Evolutionary conservation across 1,140 invertebrate species (phyloP), one percentile per base, ranked within the genome.

Genomic region (Polypedilum vanderplanki): DNA sequence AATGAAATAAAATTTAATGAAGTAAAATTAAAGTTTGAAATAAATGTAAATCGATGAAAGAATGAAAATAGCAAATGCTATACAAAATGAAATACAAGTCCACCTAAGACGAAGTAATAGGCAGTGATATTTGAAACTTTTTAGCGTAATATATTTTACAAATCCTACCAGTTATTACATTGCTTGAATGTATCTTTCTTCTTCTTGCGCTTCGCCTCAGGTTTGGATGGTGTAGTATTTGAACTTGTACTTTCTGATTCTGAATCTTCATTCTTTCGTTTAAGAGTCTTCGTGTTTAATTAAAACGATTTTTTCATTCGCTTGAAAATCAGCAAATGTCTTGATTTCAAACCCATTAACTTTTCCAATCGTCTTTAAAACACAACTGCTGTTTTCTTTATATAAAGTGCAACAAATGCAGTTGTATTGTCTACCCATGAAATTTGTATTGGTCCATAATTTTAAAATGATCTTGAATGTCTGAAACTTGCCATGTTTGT

Each of bases 391-490:
- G 73, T 76, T 76, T 67, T 76, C 76, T 12, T 41, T 22, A 18
- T 75, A n/a, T 74, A 24, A 0, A 76, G 41, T 3, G 46, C n/a
- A 22, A 75, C 65, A 24, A 64, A 74, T 7, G 73, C 57, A 12
- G 24, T 73, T 17, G 46, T 77, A 81, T 83, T 80, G 84, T 75
- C 33, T 9, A 76, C 40, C 87, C 86, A 80, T 83, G 86, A 33
- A 1, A 76, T 73, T 17, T 41, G 67, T 41, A 76, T 20, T 4
- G 73, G 87, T 83, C 77, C 75, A 46, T 73, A 76, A 15, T 74
- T 74, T 85, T 88, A 79, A 95, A 95, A 2, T 94, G 79, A 78
- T 91, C 86, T 41, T 83, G 83, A 73, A 95, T 85, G 78, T 93
- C 89, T 78, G 81, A 86, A 3, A 84, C 81, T 79, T 87, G 90